Evolutionary conservation across 2,113 vertebrate genomes (phyloP), one percentile per base, ranked within the genome.

Genomic region (Lophius piscatorius): DNA sequence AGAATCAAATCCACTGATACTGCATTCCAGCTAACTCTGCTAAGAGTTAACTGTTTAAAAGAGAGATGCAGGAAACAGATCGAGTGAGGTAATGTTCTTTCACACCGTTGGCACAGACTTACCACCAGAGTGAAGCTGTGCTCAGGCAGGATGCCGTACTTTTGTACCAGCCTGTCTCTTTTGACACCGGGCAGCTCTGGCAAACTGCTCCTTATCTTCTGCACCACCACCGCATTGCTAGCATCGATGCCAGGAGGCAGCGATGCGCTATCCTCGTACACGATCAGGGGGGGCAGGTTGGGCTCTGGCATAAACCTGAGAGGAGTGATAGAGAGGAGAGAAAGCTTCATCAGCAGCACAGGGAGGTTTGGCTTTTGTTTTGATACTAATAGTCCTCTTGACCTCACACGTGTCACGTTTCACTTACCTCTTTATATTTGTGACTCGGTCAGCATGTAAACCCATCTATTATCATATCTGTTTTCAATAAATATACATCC

Each of bases 231-330:
- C 50, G 91, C 91, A 80, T 94, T 94, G 74, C 89, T 70, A 1
- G 89, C 63, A 71, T 91, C 91, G 14, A 69, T 9, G 22, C 90
- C 87, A 50, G 80, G 2, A 7, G 95, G 94, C 76, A 94, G 39
- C 0, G 94, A 94, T 61, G 92, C 87, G 9, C 84, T 70, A 4
- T 89, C 35, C 52, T 95, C 93, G 0, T 95, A 95, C 36, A 99
- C 91, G 41, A 94, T 85, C 83, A 99, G 80, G 26, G 97, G 95
- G n/a, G 97, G 97, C 76, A 99, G 93, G 87, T 99, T 99, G 74
- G 97, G 97, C 77, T 99, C 97, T 0, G 97, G 97, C 95, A 99
- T 98, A 40, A 99, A 99, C 84, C 97, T 99, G 76, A 38, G 9
- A 16, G 28, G 23, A 8, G 9, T 4, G 4, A 21, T 9, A 34